Base-by-base conservation (phyloP, 1,140 invertebrate species). In the Drosophila sp. region DNA sequence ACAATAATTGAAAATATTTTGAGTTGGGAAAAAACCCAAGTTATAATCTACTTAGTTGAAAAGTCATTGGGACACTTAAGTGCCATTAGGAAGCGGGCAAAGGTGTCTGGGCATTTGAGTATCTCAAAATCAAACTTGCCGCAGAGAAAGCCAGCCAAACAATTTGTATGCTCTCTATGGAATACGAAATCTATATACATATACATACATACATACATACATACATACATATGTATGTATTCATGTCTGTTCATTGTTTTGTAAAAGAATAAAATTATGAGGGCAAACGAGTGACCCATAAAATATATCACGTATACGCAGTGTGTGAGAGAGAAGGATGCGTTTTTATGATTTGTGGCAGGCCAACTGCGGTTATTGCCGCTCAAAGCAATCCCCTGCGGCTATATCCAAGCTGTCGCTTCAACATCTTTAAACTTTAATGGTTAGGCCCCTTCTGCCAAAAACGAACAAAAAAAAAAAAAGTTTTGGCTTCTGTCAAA, bases 381-480 rank as follows among this genome's bases (percentile, higher is more conserved):
- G 89, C 80, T 86, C 83, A 87, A 86, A 76, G 79, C 82, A 77
- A 70, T 76, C 73, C 73, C 68, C 66, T 76, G 72, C 66, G 66
- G 73, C 60, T 76, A 61, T 33, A 61, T 33, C 67, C 75, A 77
- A 87, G 83, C 83, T 86, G 83, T 80, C 79, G 81, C 76, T 81
- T 89, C 78, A 83, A 83, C 84, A 80, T 89, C 84, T 87, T 87
- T 87, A 87, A 87, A 87, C 76, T 87, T 87, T 80, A 89, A 87
- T 83, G 84, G 79, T 50, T 50, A 50, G 23, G 25, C 6, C 44
- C 72, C 61, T 35, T 17, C 17, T 17, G 17, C 0, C 17, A 17
- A 66, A 67, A 54, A 70, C 78, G 85, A 85, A 75, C 57, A 55
- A 66, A 60, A 66, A 33, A 38, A 10, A n/a, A 64, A 78, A 77